Conservation (phyloP, 2,797 vertebrate genomes). For the Centroberyx gerrardi region DNA sequence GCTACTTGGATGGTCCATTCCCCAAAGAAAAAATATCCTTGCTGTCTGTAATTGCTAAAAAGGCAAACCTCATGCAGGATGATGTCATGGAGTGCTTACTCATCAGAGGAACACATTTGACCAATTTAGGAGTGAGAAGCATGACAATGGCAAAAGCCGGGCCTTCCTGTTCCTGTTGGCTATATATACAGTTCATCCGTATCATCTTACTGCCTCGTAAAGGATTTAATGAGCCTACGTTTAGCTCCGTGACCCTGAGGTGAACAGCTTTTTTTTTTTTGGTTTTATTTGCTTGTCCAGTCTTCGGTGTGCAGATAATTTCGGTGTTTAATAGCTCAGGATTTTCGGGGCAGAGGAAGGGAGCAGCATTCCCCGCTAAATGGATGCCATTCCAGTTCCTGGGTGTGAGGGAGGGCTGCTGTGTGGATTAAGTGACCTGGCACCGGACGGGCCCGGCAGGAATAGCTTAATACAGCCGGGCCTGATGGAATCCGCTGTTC, state of each 20-base stretch:
- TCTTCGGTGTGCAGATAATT: neutral
- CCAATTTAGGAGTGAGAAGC: constrained; percentile 34
- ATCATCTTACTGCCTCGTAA: constrained; percentile 21
- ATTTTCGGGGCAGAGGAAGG: constrained; percentile 43
- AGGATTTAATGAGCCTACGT: neutral
- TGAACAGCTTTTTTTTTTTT: neutral
- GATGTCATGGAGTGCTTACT: constrained; percentile 38
- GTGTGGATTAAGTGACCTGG: constrained; percentile 23
- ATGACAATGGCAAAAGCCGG: neutral
- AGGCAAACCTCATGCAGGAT: neutral
- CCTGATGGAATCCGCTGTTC: neutral
- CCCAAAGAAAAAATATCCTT: neutral
- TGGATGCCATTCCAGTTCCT: constrained; percentile 38
- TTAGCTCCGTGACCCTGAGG: constrained; percentile 1
- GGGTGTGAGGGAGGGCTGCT: constrained; percentile 20
- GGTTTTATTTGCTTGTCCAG: neutral
- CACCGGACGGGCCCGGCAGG: neutral
- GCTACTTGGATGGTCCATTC: neutral
- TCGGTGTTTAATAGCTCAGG: constrained; percentile 46
- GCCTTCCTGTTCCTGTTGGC: neutral
- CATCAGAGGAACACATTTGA: constrained; percentile 20
- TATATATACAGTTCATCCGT: neutral
- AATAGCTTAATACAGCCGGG: constrained; percentile 2
- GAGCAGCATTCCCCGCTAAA: constrained; percentile 10
- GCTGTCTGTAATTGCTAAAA: neutral